Percentiles rank a stretch among this genome's conserved stretches.
These are phyloP conservation scores for Herpailurus yagouaroundi DNA, from an alignment of 2,113 vertebrate species.

Conservation along the genomic window DNA sequence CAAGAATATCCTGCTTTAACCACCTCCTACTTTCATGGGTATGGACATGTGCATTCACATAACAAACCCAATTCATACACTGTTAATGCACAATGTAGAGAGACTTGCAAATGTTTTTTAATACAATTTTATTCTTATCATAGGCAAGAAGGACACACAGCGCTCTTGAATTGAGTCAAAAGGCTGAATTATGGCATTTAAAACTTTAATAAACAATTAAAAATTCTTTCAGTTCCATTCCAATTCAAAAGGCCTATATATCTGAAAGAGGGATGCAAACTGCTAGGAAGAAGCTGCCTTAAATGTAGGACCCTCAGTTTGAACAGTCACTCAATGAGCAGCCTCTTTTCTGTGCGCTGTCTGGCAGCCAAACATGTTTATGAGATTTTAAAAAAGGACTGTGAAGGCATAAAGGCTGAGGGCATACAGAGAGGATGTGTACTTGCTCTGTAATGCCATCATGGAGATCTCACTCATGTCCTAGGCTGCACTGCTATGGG, in stretches of 20 bases:
- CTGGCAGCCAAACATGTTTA: constrained; percentile 53
- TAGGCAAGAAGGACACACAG: not conserved
- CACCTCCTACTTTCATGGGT: not conserved
- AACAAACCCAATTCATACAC: not conserved
- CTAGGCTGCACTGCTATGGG: not conserved
- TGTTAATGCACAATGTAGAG: not conserved
- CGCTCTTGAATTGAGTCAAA: not conserved
- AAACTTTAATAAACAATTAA: not conserved
- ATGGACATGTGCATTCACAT: not conserved
- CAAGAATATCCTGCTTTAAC: not conserved
- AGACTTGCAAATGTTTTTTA: not conserved
- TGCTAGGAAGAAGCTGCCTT: not conserved
- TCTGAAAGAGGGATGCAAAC: not conserved
- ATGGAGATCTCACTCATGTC: not conserved
- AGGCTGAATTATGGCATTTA: not conserved
- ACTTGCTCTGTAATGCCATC: not conserved
- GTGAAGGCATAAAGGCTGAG: not conserved
- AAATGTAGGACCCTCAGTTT: not conserved
- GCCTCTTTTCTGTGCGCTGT: constrained; percentile 5
- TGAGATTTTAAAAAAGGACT: constrained; percentile 25
- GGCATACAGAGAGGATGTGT: not conserved
- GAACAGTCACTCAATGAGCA: not conserved
- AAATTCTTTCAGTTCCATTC: not conserved
- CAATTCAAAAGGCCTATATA: not conserved
- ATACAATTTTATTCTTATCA: not conserved